Evolutionary conservation across 2,888 invertebrate genomes (phyloP).

Genomic region (Lasioglossum vierecki): DNA sequence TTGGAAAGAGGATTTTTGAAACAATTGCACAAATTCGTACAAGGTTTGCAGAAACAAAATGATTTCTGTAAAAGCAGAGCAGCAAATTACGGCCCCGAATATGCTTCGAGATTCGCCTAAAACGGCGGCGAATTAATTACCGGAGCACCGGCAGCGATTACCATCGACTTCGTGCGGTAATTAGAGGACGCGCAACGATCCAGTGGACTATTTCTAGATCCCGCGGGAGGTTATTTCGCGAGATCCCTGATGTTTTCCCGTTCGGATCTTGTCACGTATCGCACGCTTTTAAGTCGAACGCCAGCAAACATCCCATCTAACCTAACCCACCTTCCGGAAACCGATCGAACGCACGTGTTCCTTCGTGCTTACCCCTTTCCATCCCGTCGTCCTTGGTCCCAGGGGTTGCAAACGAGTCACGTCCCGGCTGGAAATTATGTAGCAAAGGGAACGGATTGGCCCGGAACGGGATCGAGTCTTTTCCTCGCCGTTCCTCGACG

Average conservation of each 20-base stretch:
- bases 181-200: background rate
- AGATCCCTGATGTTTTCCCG: background rate
- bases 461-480: background rate
- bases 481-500: background rate
- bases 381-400: background rate
- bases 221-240: background rate
- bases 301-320: background rate
- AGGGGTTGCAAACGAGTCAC: constrained; percentile 51
- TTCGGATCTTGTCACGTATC: background rate
- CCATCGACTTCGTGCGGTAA: background rate
- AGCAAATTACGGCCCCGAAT: background rate
- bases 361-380: background rate
- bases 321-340: background rate
- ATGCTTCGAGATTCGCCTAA: background rate
- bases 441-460: constrained; percentile 55
- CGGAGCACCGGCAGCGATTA: background rate
- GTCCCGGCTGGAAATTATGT: constrained; percentile 59
- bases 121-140: background rate
- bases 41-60: background rate
- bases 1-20: background rate
- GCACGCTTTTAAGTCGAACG: background rate
- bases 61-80: background rate
- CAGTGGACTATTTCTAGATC: background rate
- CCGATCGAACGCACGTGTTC: constrained; percentile 4
- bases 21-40: background rate